Evolutionary conservation across 2,797 vertebrate species (phyloP), one percentile per base, ranked within the genome.

Genomic region (Pseudomugil tenellus): DNA sequence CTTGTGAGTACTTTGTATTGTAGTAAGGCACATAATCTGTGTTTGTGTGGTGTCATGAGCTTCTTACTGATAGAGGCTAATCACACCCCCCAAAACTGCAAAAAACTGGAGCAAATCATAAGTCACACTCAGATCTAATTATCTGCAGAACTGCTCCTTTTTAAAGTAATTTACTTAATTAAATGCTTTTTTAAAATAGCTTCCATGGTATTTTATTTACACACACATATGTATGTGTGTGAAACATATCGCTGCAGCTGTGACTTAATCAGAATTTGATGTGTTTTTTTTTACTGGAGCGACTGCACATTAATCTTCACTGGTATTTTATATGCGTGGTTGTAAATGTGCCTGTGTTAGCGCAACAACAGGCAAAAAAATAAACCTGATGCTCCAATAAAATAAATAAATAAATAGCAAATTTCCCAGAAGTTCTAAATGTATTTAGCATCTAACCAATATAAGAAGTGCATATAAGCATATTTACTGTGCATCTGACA

Each of bases 1-100:
- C 26, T 17, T 49, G 29, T 49, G 37, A 23, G 62, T 74, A 75
- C 58, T 41, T 62, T 67, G 54, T 67, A 51, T 59, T 49, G 25
- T 5, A n/a, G 3, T 28, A 3, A 57, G 60, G 54, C 35, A 28
- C 54, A 63, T 26, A 29, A 56, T 48, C 53, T 19, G 39, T 48
- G 19, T 72, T 52, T 34, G 29, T 43, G 10, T 70, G 68, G 65
- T 46, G 49, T 66, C 70, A 41, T 52, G 72, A 7, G 66, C 43
- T 55, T 51, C 37, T 43, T 37, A 28, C 57, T 58, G 66, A 52
- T 37, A 23, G 39, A 53, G 19, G 23, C 23, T 23, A n/a, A n/a
- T n/a, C n/a, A n/a, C 37, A 13, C 48, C 0, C 1, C 6, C 9
- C 32, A 56, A 67, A 53, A 58, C 14, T 48, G 8, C 8, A 32